Evolutionary conservation across 2,113 vertebrate species (phyloP).

Genomic region (Chroicocephalus ridibundus): DNA sequence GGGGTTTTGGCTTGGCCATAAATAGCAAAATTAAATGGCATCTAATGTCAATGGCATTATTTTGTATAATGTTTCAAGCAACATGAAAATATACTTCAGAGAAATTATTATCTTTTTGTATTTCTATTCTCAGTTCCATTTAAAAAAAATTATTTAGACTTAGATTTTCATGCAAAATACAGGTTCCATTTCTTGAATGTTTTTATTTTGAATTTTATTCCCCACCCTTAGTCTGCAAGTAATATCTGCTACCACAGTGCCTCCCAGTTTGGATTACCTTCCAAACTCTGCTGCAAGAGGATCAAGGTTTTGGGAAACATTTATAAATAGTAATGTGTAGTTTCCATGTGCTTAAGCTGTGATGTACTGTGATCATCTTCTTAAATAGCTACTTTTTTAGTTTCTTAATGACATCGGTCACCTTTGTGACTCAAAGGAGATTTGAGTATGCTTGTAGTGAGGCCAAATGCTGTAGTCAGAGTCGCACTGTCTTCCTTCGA

Average conservation of each 20-base stretch:
- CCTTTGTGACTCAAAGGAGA: neutral
- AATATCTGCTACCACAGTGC: neutral
- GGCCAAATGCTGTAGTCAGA: neutral
- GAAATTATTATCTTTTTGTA: neutral
- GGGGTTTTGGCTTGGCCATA: neutral
- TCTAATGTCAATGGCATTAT: neutral
- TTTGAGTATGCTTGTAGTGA: neutral
- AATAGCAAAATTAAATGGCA: neutral
- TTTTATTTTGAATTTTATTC: neutral
- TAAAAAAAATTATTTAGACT: neutral
- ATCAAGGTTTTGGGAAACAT: neutral
- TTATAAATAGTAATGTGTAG: neutral
- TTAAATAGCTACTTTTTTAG: neutral
- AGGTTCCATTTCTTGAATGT: neutral
- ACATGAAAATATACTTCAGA: neutral
- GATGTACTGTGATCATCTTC: neutral
- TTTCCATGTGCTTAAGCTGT: neutral
- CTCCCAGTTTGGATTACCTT: neutral
- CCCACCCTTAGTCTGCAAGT: neutral
- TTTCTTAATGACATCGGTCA: neutral
- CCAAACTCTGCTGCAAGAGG: neutral
- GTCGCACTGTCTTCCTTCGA: neutral
- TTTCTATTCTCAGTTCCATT: neutral
- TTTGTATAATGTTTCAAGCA: neutral
- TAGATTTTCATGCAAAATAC: neutral